Evolutionary conservation across 2,888 invertebrate species (phyloP).

Genomic region (Craniophora ligustri): DNA sequence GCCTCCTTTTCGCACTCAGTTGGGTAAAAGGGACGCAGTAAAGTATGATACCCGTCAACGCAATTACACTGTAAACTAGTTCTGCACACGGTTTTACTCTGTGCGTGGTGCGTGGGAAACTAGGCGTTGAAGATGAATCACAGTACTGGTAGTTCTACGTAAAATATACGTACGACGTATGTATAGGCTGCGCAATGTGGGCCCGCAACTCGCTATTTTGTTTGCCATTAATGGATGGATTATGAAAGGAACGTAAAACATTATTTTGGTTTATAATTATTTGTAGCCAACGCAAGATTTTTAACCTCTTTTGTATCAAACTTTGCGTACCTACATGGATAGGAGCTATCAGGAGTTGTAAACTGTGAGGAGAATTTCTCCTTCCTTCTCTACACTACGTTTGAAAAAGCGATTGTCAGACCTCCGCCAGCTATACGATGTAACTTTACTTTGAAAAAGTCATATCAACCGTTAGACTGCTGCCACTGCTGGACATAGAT

Average conservation of each 20-base stretch:
- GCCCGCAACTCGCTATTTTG: background rate
- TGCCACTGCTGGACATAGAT: too few relatives aligned
- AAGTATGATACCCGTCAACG: slow-evolving; percentile 50
- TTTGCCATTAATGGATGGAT: slow-evolving; percentile 3
- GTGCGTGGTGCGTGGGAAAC: slow-evolving; percentile 47
- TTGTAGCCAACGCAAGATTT: background rate
- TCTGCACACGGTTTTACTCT: slow-evolving; percentile 34
- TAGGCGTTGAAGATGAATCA: slow-evolving; percentile 32
- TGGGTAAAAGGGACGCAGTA: slow-evolving; percentile 50
- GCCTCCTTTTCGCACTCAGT: slow-evolving; percentile 55
- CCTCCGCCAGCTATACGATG: too few relatives aligned
- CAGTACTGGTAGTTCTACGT: slow-evolving; percentile 6
- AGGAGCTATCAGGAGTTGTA: too few relatives aligned
- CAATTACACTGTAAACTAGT: slow-evolving; percentile 54
- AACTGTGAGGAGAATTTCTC: too few relatives aligned
- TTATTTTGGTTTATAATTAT: background rate
- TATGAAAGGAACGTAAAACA: background rate
- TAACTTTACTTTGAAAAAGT: too few relatives aligned
- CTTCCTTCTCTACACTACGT: too few relatives aligned
- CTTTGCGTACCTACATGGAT: too few relatives aligned
- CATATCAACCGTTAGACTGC: too few relatives aligned
- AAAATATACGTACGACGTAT: background rate
- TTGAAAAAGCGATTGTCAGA: too few relatives aligned
- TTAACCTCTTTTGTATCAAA: too few relatives aligned
- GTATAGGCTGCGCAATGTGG: background rate